Evolutionary conservation across 2,888 invertebrate genomes (phyloP).

Genomic region (Drosophila emarginata): DNA sequence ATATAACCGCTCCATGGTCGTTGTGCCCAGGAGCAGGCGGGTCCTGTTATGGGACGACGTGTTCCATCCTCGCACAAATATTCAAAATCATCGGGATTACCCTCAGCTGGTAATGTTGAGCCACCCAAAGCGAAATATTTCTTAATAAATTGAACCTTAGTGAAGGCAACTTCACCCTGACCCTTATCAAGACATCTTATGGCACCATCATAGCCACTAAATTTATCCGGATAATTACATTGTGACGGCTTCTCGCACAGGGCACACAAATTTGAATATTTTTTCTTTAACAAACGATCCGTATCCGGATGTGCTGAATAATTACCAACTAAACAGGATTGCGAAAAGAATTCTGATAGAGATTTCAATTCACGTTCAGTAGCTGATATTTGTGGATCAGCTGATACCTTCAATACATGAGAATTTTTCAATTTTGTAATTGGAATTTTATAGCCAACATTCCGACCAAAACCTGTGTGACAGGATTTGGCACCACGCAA

Average conservation of each 20-base stretch:
- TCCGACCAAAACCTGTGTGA: conserved; percentile 93
- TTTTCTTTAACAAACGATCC: conserved; percentile 87
- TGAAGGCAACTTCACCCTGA: conserved; percentile 93
- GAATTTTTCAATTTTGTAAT: conserved; percentile 90
- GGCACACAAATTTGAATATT: conserved; percentile 90
- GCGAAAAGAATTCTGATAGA: conserved; percentile 89
- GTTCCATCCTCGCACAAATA: conserved; percentile 92
- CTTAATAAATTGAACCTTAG: conserved; percentile 90
- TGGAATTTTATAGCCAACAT: conserved; percentile 94
- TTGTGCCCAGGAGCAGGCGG: conserved; percentile 91
- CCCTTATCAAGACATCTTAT: conserved; percentile 91
- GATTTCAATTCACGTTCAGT: conserved; percentile 91
- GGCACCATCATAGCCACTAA: conserved; percentile 94
- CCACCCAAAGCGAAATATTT: conserved; percentile 90
- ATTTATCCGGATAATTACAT: conserved; percentile 92
- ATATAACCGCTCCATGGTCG: conserved; percentile 92
- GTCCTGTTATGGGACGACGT: conserved; percentile 86
- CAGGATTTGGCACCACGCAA: conserved; percentile 91
- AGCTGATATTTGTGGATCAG: conserved; percentile 80
- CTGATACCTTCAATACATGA: conserved; percentile 82
- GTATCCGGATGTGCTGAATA: conserved; percentile 91
- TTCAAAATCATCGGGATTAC: conserved; percentile 87
- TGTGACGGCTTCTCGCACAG: conserved; percentile 89
- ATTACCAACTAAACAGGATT: conserved; percentile 93
- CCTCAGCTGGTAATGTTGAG: conserved; percentile 82